Evolutionary conservation across 2,888 invertebrate species (phyloP).

Genomic region (Icerya purchasi): DNA sequence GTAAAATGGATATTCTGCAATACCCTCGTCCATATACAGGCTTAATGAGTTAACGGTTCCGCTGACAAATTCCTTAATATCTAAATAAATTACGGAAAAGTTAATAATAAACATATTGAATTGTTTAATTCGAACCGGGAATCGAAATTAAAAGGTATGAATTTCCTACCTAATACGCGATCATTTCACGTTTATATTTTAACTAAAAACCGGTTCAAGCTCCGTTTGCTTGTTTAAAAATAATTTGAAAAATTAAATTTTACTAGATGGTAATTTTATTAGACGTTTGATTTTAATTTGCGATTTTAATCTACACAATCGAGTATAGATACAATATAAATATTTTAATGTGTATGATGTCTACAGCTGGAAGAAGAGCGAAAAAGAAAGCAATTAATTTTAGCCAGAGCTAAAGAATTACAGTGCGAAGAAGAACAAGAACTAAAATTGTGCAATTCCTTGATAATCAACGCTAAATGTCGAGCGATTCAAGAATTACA

Average conservation of each 20-base stretch:
- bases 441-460: conserved; percentile 48
- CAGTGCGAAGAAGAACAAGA: conserved; percentile 38
- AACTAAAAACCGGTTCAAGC: too few species aligned
- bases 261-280: background rate
- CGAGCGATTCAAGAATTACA: conserved; percentile 68
- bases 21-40: too few species aligned
- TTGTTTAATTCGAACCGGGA: too few species aligned
- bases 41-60: too few species aligned
- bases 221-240: background rate
- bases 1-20: too few species aligned
- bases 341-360: conserved; percentile 6
- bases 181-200: too few species aligned
- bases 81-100: too few species aligned
- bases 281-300: background rate
- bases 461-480: conserved; percentile 65
- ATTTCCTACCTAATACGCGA: too few species aligned
- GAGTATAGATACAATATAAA: background rate
- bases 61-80: too few species aligned
- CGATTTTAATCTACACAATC: background rate
- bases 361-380: conserved; percentile 30
- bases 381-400: conserved; percentile 28
- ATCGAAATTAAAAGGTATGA: too few species aligned
- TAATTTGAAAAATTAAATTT: background rate
- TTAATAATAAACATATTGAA: too few species aligned
- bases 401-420: conserved; percentile 31